Conservation (phyloP, 2,888 invertebrate genomes). For the Conops quadrifasciatus region DNA sequence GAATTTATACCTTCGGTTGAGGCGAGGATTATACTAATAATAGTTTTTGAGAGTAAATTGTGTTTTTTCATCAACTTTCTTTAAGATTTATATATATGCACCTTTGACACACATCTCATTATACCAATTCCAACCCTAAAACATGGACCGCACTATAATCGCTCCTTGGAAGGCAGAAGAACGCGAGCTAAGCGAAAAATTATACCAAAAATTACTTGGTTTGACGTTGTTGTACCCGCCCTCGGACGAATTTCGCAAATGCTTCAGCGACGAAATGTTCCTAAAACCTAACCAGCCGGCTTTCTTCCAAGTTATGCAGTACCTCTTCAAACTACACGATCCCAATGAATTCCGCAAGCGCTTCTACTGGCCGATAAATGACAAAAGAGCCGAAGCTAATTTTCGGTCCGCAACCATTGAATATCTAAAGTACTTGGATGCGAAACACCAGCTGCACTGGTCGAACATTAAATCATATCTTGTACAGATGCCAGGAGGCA, state of each 20-base stretch:
- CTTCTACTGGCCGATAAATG: constrained; percentile 64
- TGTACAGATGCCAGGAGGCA: constrained; percentile 64
- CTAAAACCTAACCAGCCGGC: constrained; percentile 62
- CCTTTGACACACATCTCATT: too few species aligned
- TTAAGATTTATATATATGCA: too few species aligned
- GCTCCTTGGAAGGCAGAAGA: constrained; percentile 61
- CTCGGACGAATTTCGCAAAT: constrained; percentile 55
- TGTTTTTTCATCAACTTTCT: too few species aligned
- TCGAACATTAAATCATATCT: constrained; percentile 59
- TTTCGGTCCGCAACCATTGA: constrained; percentile 62
- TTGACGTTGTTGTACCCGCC: constrained; percentile 54
- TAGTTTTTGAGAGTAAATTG: too few species aligned
- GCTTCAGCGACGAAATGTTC: constrained; percentile 60
- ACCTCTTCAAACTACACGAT: constrained; percentile 60
- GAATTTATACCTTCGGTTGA: too few species aligned
- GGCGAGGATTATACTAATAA: too few species aligned
- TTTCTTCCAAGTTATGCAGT: constrained; percentile 62
- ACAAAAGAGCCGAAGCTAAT: constrained; percentile 59
- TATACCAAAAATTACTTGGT: constrained; percentile 54
- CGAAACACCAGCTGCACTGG: constrained; percentile 61
- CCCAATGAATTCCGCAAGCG: constrained; percentile 61
- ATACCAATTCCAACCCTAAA: too few species aligned
- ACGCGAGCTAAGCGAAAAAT: constrained; percentile 57
- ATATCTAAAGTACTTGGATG: constrained; percentile 60
- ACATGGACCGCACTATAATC: constrained; percentile 59